Percentiles rank a stretch among this genome's conserved stretches.
phyloP scores from a whole-genome alignment of 2,888 invertebrate species.

The Patella depressa region DNA sequence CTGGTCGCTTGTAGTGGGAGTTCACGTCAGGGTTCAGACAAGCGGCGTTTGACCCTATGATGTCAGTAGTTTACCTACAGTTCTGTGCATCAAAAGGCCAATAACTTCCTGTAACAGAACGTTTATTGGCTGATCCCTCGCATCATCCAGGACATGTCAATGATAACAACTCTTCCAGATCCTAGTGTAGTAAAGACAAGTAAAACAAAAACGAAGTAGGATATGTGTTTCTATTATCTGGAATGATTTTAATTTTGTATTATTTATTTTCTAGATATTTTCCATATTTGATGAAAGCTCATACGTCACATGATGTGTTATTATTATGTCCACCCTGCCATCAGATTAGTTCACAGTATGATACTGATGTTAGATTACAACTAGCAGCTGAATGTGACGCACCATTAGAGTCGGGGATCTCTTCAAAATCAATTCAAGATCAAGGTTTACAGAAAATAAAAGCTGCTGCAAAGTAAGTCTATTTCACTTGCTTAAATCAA shows the following conservation, averaged over 20 bases:
- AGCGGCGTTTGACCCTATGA: no score
- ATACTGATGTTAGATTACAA: slow-evolving; percentile 76
- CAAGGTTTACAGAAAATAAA: slow-evolving; percentile 60
- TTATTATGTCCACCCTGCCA: slow-evolving; percentile 82
- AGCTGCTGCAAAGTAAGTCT: slow-evolving; percentile 67
- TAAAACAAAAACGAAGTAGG: no score
- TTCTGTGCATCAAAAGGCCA: no score
- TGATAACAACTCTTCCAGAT: no score
- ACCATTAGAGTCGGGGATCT: slow-evolving; percentile 74
- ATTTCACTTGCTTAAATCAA: not conserved
- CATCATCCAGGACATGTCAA: no score
- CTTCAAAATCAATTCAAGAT: slow-evolving; percentile 53
- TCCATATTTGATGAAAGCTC: slow-evolving; percentile 81
- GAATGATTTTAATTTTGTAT: not conserved
- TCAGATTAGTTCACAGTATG: slow-evolving; percentile 79
- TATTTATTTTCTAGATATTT: slow-evolving; percentile 61
- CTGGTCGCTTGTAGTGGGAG: no score
- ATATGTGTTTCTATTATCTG: no score
- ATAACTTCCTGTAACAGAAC: no score
- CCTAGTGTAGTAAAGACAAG: no score
- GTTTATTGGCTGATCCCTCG: no score
- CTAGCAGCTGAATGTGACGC: slow-evolving; percentile 78
- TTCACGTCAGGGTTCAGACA: no score
- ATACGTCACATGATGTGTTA: slow-evolving; percentile 85
- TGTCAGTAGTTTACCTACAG: no score